Conservation (phyloP, 2,113 vertebrate species). For the Ranitomeya variabilis region DNA sequence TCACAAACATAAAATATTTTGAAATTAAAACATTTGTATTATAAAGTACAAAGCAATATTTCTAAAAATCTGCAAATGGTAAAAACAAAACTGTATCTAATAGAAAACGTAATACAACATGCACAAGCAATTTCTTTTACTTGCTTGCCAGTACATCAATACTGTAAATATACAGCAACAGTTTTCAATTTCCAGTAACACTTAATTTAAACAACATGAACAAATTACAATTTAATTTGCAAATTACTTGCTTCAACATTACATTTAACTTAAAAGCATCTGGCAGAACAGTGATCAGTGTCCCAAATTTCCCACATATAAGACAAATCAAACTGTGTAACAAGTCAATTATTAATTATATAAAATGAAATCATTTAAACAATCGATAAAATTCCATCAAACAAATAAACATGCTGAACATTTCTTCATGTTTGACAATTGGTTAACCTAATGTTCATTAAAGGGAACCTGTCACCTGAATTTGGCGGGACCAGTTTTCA, state of each 20-base stretch:
- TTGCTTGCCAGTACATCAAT: too few relatives aligned
- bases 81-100: not conserved
- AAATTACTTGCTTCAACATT: not conserved
- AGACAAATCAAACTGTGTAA: not conserved
- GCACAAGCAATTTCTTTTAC: not conserved
- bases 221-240: not conserved
- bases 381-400: not conserved
- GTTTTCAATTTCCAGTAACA: too few relatives aligned
- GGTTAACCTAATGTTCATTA: too few relatives aligned
- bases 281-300: not conserved
- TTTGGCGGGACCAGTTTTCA: too few relatives aligned
- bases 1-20: too few relatives aligned
- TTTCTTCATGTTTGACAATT: not conserved
- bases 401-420: not conserved
- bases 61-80: too few relatives aligned
- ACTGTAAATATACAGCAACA: not conserved
- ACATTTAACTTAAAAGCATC: not conserved
- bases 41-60: too few relatives aligned
- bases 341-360: not conserved
- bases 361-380: not conserved
- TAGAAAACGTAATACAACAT: not conserved
- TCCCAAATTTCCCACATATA: not conserved
- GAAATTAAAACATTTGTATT: too few relatives aligned
- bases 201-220: not conserved
- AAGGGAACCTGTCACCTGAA: too few relatives aligned